phyloP scores from a whole-genome alignment of 2,113 vertebrate genomes.

The Xiphophorus couchianus region DNA sequence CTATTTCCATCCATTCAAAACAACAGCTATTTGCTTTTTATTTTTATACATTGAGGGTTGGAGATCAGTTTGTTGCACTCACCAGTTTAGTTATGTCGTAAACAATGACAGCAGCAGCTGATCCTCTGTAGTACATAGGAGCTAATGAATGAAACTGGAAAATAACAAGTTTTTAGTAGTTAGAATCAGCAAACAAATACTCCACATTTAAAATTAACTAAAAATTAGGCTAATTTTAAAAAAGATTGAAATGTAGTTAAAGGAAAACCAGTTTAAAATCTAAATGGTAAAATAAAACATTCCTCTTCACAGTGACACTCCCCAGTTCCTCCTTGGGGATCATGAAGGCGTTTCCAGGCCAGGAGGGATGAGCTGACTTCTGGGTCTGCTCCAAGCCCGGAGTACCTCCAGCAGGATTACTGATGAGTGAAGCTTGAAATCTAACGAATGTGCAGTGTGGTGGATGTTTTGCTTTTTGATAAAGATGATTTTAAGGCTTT shows the following conservation, averaged over 20 bases:
- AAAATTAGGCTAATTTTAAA: not conserved
- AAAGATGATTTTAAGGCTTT: not conserved
- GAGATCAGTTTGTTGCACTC: conserved; percentile 46
- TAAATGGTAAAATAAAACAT: not conserved
- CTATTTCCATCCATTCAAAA: conserved; percentile 4
- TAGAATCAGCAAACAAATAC: not conserved
- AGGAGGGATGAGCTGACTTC: too few relatives aligned
- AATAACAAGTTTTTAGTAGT: conserved; percentile 21
- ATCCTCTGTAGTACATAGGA: conserved; percentile 98
- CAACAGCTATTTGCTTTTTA: not conserved
- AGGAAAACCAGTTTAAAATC: not conserved
- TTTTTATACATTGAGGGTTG: not conserved
- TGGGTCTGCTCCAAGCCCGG: too few relatives aligned
- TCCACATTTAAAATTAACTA: too few relatives aligned
- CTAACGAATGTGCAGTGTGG: not conserved
- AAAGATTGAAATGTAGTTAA: not conserved
- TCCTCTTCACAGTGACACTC: too few relatives aligned
- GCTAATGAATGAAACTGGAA: conserved; percentile 96
- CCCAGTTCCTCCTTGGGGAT: too few relatives aligned
- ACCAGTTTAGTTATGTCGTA: conserved; percentile 99
- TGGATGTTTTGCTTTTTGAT: too few relatives aligned
- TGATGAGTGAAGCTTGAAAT: not conserved
- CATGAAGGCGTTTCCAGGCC: too few relatives aligned
- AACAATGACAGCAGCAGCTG: conserved; percentile 95
- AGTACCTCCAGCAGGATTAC: not conserved